These are phyloP conservation scores for Passerina amoena DNA, from an alignment of 2,113 vertebrate genomes.

Conservation along the genomic window DNA sequence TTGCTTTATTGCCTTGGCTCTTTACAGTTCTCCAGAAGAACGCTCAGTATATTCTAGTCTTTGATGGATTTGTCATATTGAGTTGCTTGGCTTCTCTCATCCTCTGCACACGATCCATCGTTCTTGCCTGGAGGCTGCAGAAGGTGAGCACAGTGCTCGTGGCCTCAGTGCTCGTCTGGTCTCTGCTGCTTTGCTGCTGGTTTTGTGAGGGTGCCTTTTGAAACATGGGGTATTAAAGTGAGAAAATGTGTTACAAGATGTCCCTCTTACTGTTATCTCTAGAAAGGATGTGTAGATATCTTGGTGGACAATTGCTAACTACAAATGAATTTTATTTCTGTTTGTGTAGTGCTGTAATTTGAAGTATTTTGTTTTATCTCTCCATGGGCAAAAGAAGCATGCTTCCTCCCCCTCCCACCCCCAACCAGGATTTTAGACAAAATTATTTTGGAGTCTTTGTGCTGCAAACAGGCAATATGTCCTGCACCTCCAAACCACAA, in stretches of 20 bases:
- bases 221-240: neutral
- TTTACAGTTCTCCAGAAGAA: conserved; percentile 85
- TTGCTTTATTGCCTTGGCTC: conserved; percentile 10
- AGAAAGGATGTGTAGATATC: neutral
- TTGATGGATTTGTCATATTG: conserved; percentile 89
- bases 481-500: neutral
- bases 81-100: conserved; percentile 86
- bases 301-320: neutral
- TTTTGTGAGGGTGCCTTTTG: neutral
- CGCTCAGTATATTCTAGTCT: conserved; percentile 85
- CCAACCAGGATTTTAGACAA: neutral
- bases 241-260: neutral
- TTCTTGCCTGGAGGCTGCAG: conserved; percentile 86
- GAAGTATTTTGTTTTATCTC: neutral
- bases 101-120: conserved; percentile 90
- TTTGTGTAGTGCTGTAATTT: neutral
- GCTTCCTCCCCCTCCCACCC: too few relatives aligned
- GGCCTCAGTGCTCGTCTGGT: neutral
- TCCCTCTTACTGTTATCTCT: neutral
- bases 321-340: neutral
- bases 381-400: neutral
- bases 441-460: neutral
- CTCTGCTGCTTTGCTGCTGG: neutral
- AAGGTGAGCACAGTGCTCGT: conserved; percentile 73
- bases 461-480: neutral